Evolutionary conservation across 1,140 invertebrate genomes (phyloP), one percentile per base, ranked within the genome.

Genomic region (Wasmannia auropunctata): DNA sequence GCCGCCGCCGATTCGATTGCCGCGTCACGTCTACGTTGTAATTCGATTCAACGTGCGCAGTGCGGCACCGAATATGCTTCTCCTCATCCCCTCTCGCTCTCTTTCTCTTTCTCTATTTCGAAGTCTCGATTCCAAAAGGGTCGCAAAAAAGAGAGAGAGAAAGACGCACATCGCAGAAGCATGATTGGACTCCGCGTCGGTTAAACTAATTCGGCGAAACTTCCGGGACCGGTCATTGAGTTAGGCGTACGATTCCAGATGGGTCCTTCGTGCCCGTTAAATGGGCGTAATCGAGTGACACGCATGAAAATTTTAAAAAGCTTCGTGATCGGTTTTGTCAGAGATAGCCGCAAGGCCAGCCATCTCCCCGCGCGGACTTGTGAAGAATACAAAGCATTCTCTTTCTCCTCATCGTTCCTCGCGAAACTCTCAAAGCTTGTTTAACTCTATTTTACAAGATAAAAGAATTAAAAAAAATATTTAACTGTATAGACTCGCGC

Each of bases 1-100:
- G 62, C 37, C 56, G 56, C 54, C 67, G n/a, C 43, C 40, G 67
- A 89, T 88, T 86, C 28, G 51, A 88, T 88, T 80, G 51, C 58
- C 67, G 49, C 31, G n/a, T 67, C 60, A 62, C 77, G 43, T 85
- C 67, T 80, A 84, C 40, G 8, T 60, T 70, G 74, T 81, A 88
- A 88, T 62, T 76, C 62, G 34, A 67, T 86, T 83, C 56, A 43
- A 25, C 11, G 28, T 62, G 51, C 43, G 63, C 51, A 34, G 46
- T 25, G 43, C 14, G 19, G 11, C 43, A 22, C 67, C 79, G 79
- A 70, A 31, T 81, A 34, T 58, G 19, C 34, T 46, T 22, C 19
- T 10, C 3, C 8, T 10, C 14, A 2, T 2, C 51, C 51, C n/a
- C 51, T 54, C n/a, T 22, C n/a, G n/a, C n/a, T 22, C 22, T 37